These are phyloP conservation scores for Alces alces DNA, from an alignment of 2,113 vertebrate genomes.

Conservation along the genomic window DNA sequence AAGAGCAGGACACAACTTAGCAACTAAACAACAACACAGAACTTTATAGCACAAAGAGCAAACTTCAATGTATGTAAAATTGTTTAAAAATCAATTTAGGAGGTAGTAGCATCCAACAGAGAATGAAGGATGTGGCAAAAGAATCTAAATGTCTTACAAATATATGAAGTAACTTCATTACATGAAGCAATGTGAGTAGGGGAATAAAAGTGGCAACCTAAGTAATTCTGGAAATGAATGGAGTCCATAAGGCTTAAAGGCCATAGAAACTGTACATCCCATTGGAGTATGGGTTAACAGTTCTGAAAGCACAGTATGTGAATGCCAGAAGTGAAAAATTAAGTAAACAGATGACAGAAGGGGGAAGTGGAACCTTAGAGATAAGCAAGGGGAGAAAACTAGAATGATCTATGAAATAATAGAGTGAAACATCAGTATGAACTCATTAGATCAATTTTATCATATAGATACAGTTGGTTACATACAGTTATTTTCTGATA, in stretches of 20 bases:
- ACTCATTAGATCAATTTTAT: neutral
- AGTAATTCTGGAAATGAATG: neutral
- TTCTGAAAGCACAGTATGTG: neutral
- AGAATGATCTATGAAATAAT: neutral
- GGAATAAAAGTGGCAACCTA: neutral
- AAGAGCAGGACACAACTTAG: neutral
- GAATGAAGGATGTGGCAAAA: neutral
- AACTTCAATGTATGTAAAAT: neutral
- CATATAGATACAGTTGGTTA: neutral
- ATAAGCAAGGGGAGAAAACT: neutral
- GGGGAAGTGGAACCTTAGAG: neutral
- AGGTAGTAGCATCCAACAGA: neutral
- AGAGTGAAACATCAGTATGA: neutral
- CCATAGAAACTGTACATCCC: neutral
- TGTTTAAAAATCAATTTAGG: neutral
- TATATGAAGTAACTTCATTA: neutral
- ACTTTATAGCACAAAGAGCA: neutral
- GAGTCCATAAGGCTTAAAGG: neutral
- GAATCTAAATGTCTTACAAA: neutral
- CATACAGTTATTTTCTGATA: neutral
- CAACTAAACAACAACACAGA: neutral
- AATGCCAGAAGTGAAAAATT: neutral
- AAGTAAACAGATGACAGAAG: neutral
- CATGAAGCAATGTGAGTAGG: neutral
- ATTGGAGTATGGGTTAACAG: neutral